Conservation (phyloP, 2,113 vertebrate species). For the Mormyrus iriodes region DNA sequence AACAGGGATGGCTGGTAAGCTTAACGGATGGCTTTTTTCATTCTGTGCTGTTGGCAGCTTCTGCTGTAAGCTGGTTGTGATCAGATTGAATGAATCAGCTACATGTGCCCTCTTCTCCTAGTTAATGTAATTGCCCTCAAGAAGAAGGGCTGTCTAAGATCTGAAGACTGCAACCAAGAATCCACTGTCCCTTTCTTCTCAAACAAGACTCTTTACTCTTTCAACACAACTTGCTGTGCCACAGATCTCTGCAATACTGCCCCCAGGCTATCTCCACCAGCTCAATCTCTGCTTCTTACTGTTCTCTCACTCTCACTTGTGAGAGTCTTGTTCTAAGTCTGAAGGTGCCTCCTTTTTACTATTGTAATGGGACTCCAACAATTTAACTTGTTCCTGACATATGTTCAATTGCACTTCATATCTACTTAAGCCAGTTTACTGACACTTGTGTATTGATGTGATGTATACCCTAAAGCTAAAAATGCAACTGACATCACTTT, state of each 20-base stretch:
- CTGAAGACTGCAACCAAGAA: conserved; percentile 42
- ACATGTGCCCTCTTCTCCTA: background rate
- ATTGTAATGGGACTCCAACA: background rate
- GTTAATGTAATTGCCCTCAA: conserved; percentile 48
- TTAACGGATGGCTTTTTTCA: background rate
- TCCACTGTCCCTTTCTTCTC: conserved; percentile 35
- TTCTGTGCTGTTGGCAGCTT: too few species aligned
- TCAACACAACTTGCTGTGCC: conserved; percentile 57
- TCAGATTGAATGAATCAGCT: background rate
- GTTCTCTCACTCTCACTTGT: conserved; percentile 16
- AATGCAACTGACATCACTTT: background rate
- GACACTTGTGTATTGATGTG: background rate
- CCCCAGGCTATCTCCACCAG: background rate
- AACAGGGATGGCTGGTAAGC: conserved; percentile 51
- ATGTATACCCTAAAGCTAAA: background rate
- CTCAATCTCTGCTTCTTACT: conserved; percentile 26
- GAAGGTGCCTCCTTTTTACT: background rate
- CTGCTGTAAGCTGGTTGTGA: background rate
- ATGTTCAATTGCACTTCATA: background rate
- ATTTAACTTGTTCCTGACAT: background rate
- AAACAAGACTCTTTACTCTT: conserved; percentile 45
- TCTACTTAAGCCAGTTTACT: background rate
- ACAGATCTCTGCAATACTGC: conserved; percentile 53
- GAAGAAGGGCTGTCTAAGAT: conserved; percentile 47
- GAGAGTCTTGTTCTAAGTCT: background rate